These are phyloP conservation scores for Tragelaphus eurycerus DNA, from an alignment of 2,797 vertebrate genomes.

Conservation along the genomic window DNA sequence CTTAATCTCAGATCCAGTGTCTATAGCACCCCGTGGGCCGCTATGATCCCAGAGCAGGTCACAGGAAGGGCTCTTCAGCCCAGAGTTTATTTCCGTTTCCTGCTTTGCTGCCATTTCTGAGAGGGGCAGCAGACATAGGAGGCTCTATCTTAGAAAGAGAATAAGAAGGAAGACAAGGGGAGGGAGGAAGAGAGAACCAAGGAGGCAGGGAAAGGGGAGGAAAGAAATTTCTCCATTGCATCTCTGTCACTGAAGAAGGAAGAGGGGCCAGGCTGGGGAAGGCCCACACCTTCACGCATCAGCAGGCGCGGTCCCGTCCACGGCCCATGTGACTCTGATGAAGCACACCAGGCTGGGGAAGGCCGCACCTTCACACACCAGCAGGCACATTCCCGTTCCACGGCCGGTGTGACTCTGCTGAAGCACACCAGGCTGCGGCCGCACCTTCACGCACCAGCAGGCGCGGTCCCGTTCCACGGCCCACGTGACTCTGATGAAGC, in stretches of 20 bases:
- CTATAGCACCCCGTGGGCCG: rapidly evolving
- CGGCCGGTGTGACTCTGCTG: too few relatives aligned
- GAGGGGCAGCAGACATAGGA: not conserved
- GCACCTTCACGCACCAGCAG: too few relatives aligned
- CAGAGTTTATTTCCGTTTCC: not conserved
- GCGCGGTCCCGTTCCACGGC: too few relatives aligned
- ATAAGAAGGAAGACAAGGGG: not conserved
- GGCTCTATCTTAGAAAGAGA: not conserved
- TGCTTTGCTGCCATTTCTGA: not conserved
- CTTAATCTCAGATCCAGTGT: not conserved
- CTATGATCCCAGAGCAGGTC: rapidly evolving
- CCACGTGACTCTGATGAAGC: too few relatives aligned
- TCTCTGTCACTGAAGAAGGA: not conserved
- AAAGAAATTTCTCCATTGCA: not conserved
- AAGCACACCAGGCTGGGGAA: too few relatives aligned
- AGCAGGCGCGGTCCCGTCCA: too few relatives aligned
- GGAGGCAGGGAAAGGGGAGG: rapidly evolving
- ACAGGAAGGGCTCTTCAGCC: not conserved
- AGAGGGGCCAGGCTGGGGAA: too few relatives aligned
- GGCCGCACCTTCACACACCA: too few relatives aligned
- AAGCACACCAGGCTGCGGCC: too few relatives aligned
- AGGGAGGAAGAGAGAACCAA: not conserved
- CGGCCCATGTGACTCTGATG: too few relatives aligned
- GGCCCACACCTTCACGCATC: rapidly evolving
- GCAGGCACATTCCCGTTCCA: too few relatives aligned